These are phyloP conservation scores for Lethenteron camtschaticum DNA, from an alignment of 2,113 vertebrate genomes.

Conservation along the genomic window DNA sequence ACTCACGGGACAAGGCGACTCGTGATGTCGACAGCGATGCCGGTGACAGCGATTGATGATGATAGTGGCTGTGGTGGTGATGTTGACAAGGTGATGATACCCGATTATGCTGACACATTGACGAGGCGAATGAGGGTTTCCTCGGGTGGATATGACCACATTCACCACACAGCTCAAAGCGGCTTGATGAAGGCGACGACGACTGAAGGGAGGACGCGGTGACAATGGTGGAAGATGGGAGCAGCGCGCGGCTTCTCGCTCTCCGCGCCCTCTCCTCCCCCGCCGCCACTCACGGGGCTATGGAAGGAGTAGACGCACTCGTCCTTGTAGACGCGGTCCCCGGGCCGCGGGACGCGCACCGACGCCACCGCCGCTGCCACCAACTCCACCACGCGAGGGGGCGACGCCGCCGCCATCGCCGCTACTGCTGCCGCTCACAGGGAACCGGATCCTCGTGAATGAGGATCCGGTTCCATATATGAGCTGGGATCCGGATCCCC, in stretches of 20 bases:
- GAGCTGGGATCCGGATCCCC: no score
- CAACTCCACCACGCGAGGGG: conserved; percentile 37
- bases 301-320: conserved; percentile 93
- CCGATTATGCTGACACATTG: not conserved
- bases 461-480: no score
- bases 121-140: not conserved
- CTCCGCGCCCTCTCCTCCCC: not conserved
- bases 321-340: conserved; percentile 92
- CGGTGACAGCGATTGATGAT: no score
- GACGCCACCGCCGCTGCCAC: conserved; percentile 72
- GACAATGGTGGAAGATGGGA: not conserved
- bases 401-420: conserved; percentile 41
- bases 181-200: conserved; percentile 7
- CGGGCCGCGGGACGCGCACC: conserved; percentile 72
- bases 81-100: not conserved
- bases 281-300: conserved; percentile 46
- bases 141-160: conserved; percentile 7
- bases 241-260: conserved; percentile 13
- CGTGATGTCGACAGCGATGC: no score
- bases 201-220: conserved; percentile 8
- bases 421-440: no score
- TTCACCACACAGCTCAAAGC: no score
- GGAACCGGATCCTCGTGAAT: no score
- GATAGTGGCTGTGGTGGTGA: no score
- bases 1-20: no score